Conservation (phyloP, 2,113 vertebrate species). For the Austrofundulus limnaeus region DNA sequence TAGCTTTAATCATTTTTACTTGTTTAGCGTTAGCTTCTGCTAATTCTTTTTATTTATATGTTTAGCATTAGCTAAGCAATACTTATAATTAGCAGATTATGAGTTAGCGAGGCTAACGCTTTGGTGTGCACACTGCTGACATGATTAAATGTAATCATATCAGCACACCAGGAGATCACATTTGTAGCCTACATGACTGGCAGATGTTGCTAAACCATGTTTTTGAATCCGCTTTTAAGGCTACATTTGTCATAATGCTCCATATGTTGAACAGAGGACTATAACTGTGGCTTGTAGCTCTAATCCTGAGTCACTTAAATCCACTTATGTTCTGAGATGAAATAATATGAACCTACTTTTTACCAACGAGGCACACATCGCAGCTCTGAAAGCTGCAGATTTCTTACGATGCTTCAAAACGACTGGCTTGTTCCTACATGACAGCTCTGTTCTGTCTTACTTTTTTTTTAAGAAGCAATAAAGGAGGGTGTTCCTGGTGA, state of each 20-base stretch:
- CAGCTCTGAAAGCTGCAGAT: conserved; percentile 10
- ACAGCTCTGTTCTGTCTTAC: background rate
- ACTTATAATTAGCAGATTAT: no score
- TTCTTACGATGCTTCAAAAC: background rate
- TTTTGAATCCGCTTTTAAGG: conserved; percentile 12
- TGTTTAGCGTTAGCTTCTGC: no score
- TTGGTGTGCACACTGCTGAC: no score
- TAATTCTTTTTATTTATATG: no score
- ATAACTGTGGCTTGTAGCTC: conserved; percentile 18
- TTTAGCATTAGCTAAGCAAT: no score
- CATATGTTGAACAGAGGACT: conserved; percentile 26
- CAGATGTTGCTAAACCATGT: conserved; percentile 6
- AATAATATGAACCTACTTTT: conserved; percentile 5
- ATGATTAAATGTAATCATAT: conserved; percentile 13
- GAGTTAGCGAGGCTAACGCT: no score
- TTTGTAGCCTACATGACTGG: background rate
- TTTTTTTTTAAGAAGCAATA: conserved; percentile 1
- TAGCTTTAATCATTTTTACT: no score
- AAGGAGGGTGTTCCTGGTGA: no score
- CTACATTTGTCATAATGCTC: conserved; percentile 21
- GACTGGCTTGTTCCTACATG: background rate
- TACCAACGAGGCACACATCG: background rate
- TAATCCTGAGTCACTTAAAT: conserved; percentile 32
- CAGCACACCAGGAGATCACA: background rate
- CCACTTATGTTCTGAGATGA: conserved; percentile 7